A percentile compares a stretch with the other conserved stretches of the same genome.
Evolutionary conservation across 1,140 invertebrate genomes (phyloP).

Genomic region (Lordiphosa clarofinis): DNA sequence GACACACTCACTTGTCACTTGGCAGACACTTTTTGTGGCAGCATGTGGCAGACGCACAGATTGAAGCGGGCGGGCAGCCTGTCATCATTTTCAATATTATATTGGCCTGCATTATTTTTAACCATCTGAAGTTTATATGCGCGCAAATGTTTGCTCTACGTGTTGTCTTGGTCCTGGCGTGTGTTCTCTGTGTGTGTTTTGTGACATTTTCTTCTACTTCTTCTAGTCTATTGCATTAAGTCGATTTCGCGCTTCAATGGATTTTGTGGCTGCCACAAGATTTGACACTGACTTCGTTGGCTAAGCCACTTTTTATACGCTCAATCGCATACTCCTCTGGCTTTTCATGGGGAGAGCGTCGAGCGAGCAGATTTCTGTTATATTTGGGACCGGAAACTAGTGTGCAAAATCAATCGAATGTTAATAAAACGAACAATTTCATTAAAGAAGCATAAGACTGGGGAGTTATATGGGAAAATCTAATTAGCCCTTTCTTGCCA

Average conservation of each 20-base stretch:
- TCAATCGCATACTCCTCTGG: constrained; percentile 64
- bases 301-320: constrained; percentile 68
- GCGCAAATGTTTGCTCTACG: constrained; percentile 63
- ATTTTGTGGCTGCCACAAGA: constrained; percentile 55
- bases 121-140: constrained; percentile 30
- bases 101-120: constrained; percentile 25
- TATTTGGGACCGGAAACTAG: constrained; percentile 14
- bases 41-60: constrained; percentile 7
- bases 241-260: constrained; percentile 70
- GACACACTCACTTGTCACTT: too few relatives aligned
- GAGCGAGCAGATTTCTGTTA: too few relatives aligned
- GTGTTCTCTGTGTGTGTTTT: constrained; percentile 17
- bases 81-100: constrained; percentile 40
- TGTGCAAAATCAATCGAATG: constrained; percentile 48
- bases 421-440: constrained; percentile 46
- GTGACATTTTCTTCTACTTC: constrained; percentile 26
- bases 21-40: too few relatives aligned
- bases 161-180: constrained; percentile 46
- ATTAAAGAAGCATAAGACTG: neutral
- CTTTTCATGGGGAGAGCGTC: constrained; percentile 31
- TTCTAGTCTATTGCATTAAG: constrained; percentile 67
- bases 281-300: constrained; percentile 26
- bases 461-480: neutral
- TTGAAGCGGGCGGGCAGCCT: constrained; percentile 13
- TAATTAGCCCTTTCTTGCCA: too few relatives aligned